A percentile compares a stretch with the other conserved stretches of the same genome.
Conservation (phyloP, 2,113 vertebrate genomes). For the Macrotis lagotis region DNA sequence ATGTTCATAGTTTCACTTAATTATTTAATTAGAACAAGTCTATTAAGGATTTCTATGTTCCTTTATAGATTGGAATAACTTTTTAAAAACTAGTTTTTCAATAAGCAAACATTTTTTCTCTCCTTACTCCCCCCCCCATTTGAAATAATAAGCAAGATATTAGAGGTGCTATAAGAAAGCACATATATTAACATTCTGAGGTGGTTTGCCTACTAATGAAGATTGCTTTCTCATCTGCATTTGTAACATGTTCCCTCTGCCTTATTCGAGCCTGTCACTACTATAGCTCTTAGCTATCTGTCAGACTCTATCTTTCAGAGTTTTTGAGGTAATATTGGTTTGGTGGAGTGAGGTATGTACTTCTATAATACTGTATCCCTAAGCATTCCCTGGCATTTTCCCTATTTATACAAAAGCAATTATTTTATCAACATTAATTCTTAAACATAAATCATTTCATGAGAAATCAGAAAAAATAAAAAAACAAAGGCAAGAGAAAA, state of each 20-base stretch:
- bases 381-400: no score
- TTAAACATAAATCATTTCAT: background rate
- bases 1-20: conserved; percentile 54
- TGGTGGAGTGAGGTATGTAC: background rate
- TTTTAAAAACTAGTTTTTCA: conserved; percentile 23
- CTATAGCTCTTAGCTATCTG: background rate
- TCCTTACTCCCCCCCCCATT: background rate
- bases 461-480: background rate
- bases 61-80: conserved; percentile 43
- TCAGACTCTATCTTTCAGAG: background rate
- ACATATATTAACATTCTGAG: conserved; percentile 40
- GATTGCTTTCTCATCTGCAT: conserved; percentile 37
- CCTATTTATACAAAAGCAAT: no score
- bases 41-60: conserved; percentile 41
- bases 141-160: background rate
- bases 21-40: conserved; percentile 47
- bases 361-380: background rate
- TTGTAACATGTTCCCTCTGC: background rate
- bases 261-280: background rate
- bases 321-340: background rate
- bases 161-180: background rate
- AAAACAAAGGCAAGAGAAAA: background rate
- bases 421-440: background rate
- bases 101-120: background rate
- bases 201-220: conserved; percentile 2